Base-by-base conservation (phyloP, 2,888 invertebrate species). In the Melipona beecheii region DNA sequence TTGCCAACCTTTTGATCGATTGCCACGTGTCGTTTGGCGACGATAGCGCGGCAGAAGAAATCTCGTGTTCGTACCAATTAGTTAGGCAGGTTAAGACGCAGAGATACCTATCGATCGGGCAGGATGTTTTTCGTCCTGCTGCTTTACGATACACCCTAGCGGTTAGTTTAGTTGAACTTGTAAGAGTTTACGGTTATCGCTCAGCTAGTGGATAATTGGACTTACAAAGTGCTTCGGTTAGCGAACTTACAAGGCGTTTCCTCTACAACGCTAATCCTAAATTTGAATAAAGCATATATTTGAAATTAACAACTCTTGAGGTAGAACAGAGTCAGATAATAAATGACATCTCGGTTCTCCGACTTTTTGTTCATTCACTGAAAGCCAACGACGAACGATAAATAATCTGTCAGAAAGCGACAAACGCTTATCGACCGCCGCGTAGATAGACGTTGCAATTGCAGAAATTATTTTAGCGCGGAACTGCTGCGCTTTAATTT, bases 381-480 rank as follows among this genome's bases (percentile, higher is more conserved):
- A 17, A 43, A 65, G n/a, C 4, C 11, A 17, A 21, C n/a, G 49
- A 66, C 6, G 43, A 49, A 49, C 6, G 43, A 49, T 17, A 15
- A 50, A 19, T 50, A 6, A 6, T 68, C 27, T 5, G 21, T 13
- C 6, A 2, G n/a, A 54, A 58, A 17, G 9, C 36, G 9, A 24
- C 19, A 43, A 56, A 36, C 36, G 27, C 17, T 24, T 56, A 36
- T 58, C 43, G 27, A 43, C 36, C 24, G n/a, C 17, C 19, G 11
- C 24, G 11, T 31, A 21, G 49, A 58, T 49, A 19, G 17, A 49
- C 15, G 9, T 36, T 17, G 52, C 3, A 52, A 17, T 24, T 49
- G 49, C 43, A 54, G 56, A 54, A 73, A 60, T 74, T 31, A 75
- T 74, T 75, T 74, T 21, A 11, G 65, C 66, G 21, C 43, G 31